phyloP scores from a whole-genome alignment of 2,888 invertebrate genomes.

The Drosophila pseudotalamancana region DNA sequence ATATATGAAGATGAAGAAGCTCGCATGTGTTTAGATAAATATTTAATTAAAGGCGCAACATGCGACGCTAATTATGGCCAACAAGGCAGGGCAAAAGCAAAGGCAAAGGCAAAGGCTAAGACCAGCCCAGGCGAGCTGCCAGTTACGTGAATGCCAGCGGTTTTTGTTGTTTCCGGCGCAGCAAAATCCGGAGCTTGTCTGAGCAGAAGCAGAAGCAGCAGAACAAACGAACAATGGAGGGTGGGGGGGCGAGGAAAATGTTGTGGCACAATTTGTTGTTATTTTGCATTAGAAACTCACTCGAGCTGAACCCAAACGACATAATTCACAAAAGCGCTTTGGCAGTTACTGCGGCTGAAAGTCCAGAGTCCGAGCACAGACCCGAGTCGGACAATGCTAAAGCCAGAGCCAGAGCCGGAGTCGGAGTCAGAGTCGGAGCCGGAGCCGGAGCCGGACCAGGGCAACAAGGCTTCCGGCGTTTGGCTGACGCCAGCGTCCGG shows the following conservation, averaged over 20 bases:
- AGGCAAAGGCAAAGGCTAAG: conserved; percentile 1
- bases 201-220: not conserved
- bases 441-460: conserved; percentile 6
- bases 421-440: not conserved
- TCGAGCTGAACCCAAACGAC: conserved; percentile 50
- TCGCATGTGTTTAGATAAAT: conserved; percentile 50
- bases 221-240: too few species aligned
- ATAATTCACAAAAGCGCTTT: conserved; percentile 62
- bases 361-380: not conserved
- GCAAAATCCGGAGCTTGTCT: not conserved
- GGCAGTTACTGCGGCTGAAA: conserved; percentile 11
- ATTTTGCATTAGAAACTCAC: conserved; percentile 33
- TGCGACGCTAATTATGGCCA: conserved; percentile 49
- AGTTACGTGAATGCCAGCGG: conserved; percentile 25
- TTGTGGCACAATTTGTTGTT: conserved; percentile 17
- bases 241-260: not conserved
- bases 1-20: not conserved
- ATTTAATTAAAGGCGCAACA: conserved; percentile 62
- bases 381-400: too few species aligned
- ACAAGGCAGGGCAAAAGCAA: not conserved
- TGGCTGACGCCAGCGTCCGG: conserved; percentile 42
- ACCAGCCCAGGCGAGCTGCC: conserved; percentile 14
- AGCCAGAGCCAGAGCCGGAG: too few species aligned
- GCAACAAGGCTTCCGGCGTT: conserved; percentile 35
- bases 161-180: conserved; percentile 19